Evolutionary conservation across 2,888 invertebrate species (phyloP).

Genomic region (Heliothis peltigera): DNA sequence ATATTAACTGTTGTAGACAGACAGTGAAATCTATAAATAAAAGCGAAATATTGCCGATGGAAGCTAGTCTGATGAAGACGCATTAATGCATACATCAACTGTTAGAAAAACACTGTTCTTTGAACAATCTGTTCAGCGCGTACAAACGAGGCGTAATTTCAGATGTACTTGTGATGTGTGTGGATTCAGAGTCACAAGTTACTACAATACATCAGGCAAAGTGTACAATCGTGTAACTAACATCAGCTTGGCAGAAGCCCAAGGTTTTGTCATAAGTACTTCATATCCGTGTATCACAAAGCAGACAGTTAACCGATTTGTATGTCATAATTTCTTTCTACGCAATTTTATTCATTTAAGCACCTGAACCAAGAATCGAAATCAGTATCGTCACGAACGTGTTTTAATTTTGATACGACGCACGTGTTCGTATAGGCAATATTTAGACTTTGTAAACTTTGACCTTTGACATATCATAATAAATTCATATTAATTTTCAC

Average conservation of each 20-base stretch:
- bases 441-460: background rate
- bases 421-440: background rate
- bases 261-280: conserved; percentile 73
- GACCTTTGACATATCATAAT: background rate
- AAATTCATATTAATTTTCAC: background rate
- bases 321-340: conserved; percentile 59
- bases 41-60: too few species aligned
- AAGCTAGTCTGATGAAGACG: conserved; percentile 1
- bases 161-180: conserved; percentile 27
- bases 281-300: conserved; percentile 60
- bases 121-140: conserved; percentile 8
- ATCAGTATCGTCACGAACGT: too few species aligned
- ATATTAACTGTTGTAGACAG: background rate
- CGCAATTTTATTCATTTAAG: conserved; percentile 26
- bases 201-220: conserved; percentile 49
- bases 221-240: conserved; percentile 63
- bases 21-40: too few species aligned
- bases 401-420: background rate
- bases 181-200: conserved; percentile 36
- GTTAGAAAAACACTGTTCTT: conserved; percentile 23
- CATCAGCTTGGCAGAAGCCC: conserved; percentile 77
- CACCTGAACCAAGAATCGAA: conserved; percentile 3
- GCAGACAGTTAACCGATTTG: conserved; percentile 59
- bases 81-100: conserved; percentile 1
- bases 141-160: conserved; percentile 46